Evolutionary conservation across 2,888 invertebrate genomes (phyloP), one percentile per base, ranked within the genome.

Genomic region (Pomacea canaliculata): DNA sequence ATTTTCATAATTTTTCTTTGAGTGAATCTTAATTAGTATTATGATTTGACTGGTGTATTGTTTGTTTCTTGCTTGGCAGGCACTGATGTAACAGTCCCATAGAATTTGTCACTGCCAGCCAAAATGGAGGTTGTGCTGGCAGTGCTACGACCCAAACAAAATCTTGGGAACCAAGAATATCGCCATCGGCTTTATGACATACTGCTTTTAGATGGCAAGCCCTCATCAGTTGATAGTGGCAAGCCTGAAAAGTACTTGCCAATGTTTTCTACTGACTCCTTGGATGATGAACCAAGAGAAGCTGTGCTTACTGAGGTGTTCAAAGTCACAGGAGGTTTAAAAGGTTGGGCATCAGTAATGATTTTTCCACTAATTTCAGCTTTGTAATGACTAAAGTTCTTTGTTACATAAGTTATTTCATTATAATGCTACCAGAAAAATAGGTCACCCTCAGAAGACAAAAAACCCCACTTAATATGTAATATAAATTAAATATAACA

Each of bases 71-170:
- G 51, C 37, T 56, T 16, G 51, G 16, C 51, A 56, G 37, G 51
- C 51, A 56, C 51, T 56, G 8, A 56, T 56, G 51, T 56, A 56
- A 16, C 16, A 56, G 16, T 56, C 16, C 51, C 51, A 13, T 7
- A 56, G 51, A 16, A 56, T 16, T 56, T 56, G 51, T 56, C 51
- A 56, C 51, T 56, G 51, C 51, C 71, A 23, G 56, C 69, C 77
- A 73, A 23, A 18, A 88, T 89, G 88, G 88, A 88, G 79, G 85
- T 85, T 19, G 84, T 86, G 65, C 76, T 88, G 46, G 85, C 85
- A 71, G 88, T 87, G n/a, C 78, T 89, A 16, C 82, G 86, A 67
- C 88, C 88, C 5, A 87, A 86, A 80, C 85, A 84, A 59, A 82
- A 81, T 74, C 80, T 83, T 46, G 81, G 79, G 51, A 79, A 82